Percentiles rank a stretch among this genome's conserved stretches.
These are phyloP conservation scores for Pseudomyrmex flavicornis DNA, from an alignment of 1,140 invertebrate genomes.

Conservation along the genomic window DNA sequence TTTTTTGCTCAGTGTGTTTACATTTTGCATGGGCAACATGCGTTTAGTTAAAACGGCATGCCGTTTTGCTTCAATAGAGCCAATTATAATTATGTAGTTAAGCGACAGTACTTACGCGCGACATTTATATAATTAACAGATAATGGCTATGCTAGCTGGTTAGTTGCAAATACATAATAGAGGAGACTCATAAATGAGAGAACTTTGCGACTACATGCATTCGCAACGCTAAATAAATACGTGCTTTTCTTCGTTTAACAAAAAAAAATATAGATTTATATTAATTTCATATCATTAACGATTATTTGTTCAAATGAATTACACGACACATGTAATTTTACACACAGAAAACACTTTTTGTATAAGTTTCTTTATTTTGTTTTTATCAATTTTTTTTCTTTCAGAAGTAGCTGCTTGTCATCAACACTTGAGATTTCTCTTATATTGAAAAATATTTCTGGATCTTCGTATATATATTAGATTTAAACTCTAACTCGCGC, in stretches of 20 bases:
- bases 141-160: constrained; percentile 30
- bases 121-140: constrained; percentile 57
- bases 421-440: background rate
- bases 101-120: constrained; percentile 25
- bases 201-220: constrained; percentile 22
- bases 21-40: background rate
- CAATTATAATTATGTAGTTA: constrained; percentile 45
- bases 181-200: constrained; percentile 33
- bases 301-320: background rate
- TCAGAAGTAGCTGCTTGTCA: background rate
- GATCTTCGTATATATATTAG: background rate
- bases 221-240: constrained; percentile 36
- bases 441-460: background rate
- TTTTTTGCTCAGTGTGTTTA: background rate
- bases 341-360: too few relatives aligned
- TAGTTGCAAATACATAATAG: constrained; percentile 39
- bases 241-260: background rate
- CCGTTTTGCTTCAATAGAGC: constrained; percentile 6
- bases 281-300: background rate
- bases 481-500: background rate
- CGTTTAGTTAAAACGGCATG: constrained; percentile 14
- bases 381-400: background rate
- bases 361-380: background rate
- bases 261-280: background rate
- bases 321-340: too few relatives aligned